Evolutionary conservation across 2,888 invertebrate species (phyloP), one percentile per base, ranked within the genome.

Genomic region (Miltochrista miniata): DNA sequence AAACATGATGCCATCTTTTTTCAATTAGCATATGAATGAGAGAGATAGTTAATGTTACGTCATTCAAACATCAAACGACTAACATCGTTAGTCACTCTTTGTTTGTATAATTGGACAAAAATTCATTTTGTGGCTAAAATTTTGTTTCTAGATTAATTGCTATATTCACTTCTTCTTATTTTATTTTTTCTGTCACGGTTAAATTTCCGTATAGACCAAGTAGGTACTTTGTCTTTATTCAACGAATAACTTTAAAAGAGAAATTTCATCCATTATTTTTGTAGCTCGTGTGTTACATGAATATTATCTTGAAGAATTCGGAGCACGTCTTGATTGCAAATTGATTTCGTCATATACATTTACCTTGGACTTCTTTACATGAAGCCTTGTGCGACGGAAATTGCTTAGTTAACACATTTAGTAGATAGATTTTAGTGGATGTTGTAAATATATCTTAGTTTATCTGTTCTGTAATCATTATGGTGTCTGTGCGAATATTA

Each of bases 311-410:
- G 18, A 12, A 43, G 15, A 33, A 33, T 33, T 33, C 31, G 15
- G 31, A 42, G 5, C 36, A 36, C 43, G 34, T 29, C 24, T 39
- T 34, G 43, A 5, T 44, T 45, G 39, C 35, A 18, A 34, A 45
- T 44, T 40, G 7, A 13, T 49, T 49, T 49, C 44, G 15, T 40
- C 39, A 49, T 44, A 15, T 15, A 14, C 7, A 7, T 45, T 34
- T 34, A 24, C 34, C 33, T 24, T 44, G 38, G 43, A 13, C 44
- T 24, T 44, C 35, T 43, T 43, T 40, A 39, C 11, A 14, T 12
- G 13, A n/a, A 34, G 29, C 48, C 48, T 45, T 49, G 44, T 35
- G 7, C 35, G 31, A 39, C 44, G 49, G 44, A 49, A 39, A 40
- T 44, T 49, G 44, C 49, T 33, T 45, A 49, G 34, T 30, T 12